Evolutionary conservation across 92 coral and sea anemone species (phyloP).

Genomic region (Parazoanthus atlanticus): DNA sequence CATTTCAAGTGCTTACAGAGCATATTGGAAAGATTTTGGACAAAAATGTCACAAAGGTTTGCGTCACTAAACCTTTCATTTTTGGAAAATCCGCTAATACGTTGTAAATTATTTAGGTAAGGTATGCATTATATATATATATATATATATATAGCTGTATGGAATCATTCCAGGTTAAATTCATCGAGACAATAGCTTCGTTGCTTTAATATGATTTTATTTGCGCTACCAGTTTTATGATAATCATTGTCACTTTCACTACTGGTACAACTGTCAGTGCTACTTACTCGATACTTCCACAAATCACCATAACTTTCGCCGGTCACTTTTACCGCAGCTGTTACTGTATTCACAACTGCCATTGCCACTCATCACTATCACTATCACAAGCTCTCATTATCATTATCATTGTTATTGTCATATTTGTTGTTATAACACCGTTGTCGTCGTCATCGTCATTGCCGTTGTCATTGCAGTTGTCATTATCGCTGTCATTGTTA

Average conservation of each 20-base stretch:
- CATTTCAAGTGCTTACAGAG: conserved; percentile 44
- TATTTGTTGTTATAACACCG: no score
- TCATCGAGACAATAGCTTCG: not conserved
- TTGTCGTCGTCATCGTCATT: no score
- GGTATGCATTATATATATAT: not conserved
- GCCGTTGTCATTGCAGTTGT: not conserved
- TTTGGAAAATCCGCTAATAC: not conserved
- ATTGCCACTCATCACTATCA: not conserved
- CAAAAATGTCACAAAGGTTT: conserved; percentile 35
- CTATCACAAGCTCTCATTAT: no score
- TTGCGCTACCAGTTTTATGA: not conserved
- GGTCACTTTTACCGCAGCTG: not conserved
- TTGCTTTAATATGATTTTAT: no score
- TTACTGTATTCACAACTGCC: not conserved
- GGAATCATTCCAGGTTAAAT: no score
- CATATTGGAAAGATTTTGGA: conserved; percentile 48
- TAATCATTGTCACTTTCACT: not conserved
- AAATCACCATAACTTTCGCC: no score
- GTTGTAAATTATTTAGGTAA: not conserved
- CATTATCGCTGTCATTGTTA: no score
- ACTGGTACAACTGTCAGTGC: not conserved
- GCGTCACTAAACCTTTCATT: not conserved
- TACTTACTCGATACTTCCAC: no score
- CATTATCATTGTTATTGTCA: not conserved
- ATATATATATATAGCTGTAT: not conserved